Evolutionary conservation across 1,140 invertebrate genomes (phyloP), one percentile per base, ranked within the genome.

Genomic region (Melanaphis sacchari): DNA sequence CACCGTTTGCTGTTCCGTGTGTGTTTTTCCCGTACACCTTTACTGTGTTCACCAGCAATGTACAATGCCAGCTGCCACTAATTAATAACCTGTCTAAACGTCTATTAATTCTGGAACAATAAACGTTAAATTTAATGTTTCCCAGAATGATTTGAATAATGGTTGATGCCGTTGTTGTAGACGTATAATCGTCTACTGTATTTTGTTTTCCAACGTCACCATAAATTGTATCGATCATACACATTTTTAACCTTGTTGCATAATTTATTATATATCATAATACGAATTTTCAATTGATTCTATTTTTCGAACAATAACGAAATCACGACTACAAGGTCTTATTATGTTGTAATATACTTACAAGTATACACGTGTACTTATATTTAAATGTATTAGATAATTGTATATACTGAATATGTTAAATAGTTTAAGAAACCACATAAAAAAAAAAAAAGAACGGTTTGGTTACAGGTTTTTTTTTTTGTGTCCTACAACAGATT

Each of bases 121-220:
- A 89, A 89, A 89, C 88, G 88, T 89, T 89, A 89, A 89, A 89
- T 89, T 54, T 89, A 89, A 89, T 54, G 88, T 89, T 89, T 89
- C 88, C 88, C 36, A 52, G 46, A 52, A 43, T 38, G 46, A 89
- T 89, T 89, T 54, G 88, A 89, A 89, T 89, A 89, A 89, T 46
- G 85, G 46, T 38, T 38, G 87, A 52, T 89, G 87, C 59, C 59
- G 36, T 24, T 36, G 46, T 54, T 40, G n/a, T 89, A 41, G 43
- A n/a, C 46, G 43, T 52, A 24, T 85, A 41, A 43, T 31, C 41
- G 84, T 85, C 40, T 22, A 15, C 26, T 43, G 26, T 52, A 9
- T 36, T 26, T 43, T 85, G 85, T 88, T 49, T 88, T 36, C 26
- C 43, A 8, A 49, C n/a, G 8, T 15, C 43, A 36, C 18, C 15